These are phyloP conservation scores for Gymnoscelis rufifasciata DNA, from an alignment of 2,888 invertebrate species.

Conservation along the genomic window DNA sequence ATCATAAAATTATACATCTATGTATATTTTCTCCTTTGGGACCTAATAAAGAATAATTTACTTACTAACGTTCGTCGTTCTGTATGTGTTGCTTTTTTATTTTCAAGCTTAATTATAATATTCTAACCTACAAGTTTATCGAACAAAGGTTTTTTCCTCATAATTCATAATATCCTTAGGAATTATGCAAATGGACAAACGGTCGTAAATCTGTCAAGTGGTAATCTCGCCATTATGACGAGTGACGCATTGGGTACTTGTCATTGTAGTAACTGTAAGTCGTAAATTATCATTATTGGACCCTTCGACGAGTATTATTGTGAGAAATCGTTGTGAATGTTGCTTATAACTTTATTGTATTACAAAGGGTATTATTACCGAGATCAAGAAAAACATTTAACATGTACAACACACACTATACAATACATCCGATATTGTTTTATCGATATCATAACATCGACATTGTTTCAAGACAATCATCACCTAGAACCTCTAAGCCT, in stretches of 20 bases:
- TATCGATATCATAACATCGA: too few relatives aligned
- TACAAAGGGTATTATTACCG: too few relatives aligned
- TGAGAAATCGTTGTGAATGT: not conserved
- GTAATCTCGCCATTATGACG: constrained; percentile 75
- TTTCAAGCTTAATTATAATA: too few relatives aligned
- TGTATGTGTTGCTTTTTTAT: too few relatives aligned
- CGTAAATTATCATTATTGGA: constrained; percentile 54
- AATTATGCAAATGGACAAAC: constrained; percentile 56
- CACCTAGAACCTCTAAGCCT: too few relatives aligned
- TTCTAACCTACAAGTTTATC: not conserved
- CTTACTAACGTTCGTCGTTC: not conserved
- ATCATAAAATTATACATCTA: too few relatives aligned
- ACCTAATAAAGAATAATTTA: not conserved
- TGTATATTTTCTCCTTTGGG: not conserved
- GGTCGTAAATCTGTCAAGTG: constrained; percentile 64
- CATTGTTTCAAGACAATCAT: too few relatives aligned
- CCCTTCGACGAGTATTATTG: constrained; percentile 7
- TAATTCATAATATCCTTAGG: constrained; percentile 11
- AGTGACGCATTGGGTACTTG: constrained; percentile 63
- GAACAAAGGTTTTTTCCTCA: constrained; percentile 2
- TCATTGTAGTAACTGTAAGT: constrained; percentile 52
- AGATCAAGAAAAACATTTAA: too few relatives aligned
- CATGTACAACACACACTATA: too few relatives aligned
- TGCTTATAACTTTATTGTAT: too few relatives aligned
- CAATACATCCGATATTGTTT: too few relatives aligned